Conservation (phyloP, 2,888 invertebrate genomes). For the Resseliella maxima region DNA sequence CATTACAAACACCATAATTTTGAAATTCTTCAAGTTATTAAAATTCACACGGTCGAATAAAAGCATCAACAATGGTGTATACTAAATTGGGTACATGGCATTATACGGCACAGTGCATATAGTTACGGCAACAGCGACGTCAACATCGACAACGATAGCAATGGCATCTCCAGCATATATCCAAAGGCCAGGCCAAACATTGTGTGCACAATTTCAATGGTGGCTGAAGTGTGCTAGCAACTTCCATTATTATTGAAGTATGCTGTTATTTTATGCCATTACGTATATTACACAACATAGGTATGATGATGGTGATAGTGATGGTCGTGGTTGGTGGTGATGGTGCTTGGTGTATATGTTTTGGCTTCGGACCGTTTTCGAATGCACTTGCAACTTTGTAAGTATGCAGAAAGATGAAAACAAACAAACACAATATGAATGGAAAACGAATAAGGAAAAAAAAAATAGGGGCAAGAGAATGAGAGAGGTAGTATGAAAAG, state of each 20-base stretch:
- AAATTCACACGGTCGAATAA: slow-evolving; percentile 47
- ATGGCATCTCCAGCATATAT: neutral
- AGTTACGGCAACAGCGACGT: neutral
- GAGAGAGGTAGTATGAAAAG: too few relatives aligned
- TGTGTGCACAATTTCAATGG: neutral
- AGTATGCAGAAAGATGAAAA: neutral
- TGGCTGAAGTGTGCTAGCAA: neutral
- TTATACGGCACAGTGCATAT: neutral
- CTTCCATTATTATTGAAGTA: slow-evolving; percentile 16
- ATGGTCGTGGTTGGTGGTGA: neutral
- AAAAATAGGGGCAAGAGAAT: too few relatives aligned
- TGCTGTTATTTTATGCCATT: neutral
- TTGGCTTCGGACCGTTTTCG: neutral
- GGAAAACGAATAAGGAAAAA: too few relatives aligned
- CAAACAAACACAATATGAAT: neutral
- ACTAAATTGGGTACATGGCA: neutral
- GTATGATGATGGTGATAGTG: too few relatives aligned
- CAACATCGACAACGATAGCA: neutral
- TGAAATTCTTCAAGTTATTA: slow-evolving; percentile 42
- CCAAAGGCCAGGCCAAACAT: neutral
- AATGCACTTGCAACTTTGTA: slow-evolving; percentile 23
- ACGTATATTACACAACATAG: neutral
- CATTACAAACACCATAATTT: slow-evolving; percentile 47
- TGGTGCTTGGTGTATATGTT: neutral
- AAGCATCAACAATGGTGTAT: neutral